These are phyloP conservation scores for Narcine bancroftii DNA, from an alignment of 2,113 vertebrate species.

Conservation along the genomic window DNA sequence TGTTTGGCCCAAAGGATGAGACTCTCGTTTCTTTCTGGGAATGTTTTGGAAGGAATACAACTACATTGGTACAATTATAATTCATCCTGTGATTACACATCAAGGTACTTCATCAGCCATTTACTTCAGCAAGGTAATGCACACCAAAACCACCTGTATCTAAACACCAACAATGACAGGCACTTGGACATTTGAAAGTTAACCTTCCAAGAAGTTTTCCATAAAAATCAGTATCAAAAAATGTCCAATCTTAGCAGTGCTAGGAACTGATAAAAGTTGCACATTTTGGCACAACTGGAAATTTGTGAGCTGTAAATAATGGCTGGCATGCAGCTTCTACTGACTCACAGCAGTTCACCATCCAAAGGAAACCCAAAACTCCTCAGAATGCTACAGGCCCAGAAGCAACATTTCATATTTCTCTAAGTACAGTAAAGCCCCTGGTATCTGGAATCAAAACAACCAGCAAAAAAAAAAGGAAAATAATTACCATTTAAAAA, in stretches of 20 bases:
- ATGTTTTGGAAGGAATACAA: neutral
- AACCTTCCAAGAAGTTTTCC: neutral
- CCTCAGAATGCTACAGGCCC: neutral
- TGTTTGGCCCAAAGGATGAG: neutral
- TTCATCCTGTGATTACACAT: neutral
- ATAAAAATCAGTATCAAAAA: conserved; percentile 13
- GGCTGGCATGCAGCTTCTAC: neutral
- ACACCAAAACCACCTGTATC: neutral
- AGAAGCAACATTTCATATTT: neutral
- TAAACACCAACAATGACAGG: neutral
- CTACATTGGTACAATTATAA: neutral
- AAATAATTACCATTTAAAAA: no score
- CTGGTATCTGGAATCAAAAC: no score
- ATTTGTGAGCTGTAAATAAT: neutral
- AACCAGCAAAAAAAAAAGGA: no score
- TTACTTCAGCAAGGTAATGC: neutral
- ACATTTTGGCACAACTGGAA: neutral
- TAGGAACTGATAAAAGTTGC: neutral
- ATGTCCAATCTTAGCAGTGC: neutral
- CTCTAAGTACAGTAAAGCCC: no score
- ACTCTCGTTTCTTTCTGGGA: neutral
- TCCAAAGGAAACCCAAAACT: neutral
- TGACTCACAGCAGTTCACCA: conserved; percentile 1
- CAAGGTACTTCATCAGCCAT: neutral
- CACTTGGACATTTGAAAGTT: neutral